These are phyloP conservation scores for Dolichallabes microphthalmus DNA, from an alignment of 2,113 vertebrate species.

Conservation along the genomic window DNA sequence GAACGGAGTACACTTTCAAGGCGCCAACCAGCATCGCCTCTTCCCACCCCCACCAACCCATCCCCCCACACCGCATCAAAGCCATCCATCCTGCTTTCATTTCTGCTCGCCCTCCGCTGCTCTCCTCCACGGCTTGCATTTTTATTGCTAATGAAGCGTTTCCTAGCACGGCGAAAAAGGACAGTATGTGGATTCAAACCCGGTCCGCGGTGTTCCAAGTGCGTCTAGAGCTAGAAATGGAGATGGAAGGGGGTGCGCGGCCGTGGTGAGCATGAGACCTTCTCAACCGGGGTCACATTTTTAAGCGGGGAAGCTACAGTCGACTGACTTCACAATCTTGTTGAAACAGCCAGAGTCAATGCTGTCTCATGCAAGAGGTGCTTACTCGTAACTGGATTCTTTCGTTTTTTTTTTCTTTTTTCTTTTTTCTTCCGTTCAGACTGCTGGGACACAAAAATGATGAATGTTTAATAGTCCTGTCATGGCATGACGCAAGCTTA, in stretches of 20 bases:
- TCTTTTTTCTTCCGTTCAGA: neutral
- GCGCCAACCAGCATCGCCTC: conserved; percentile 44
- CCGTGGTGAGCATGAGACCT: conserved; percentile 47
- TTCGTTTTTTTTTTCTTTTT: neutral
- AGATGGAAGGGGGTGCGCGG: conserved; percentile 24
- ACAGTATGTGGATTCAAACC: conserved; percentile 50
- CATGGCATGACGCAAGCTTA: neutral
- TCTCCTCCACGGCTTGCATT: conserved; percentile 41
- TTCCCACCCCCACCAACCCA: conserved; percentile 28
- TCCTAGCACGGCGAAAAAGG: conserved; percentile 54
- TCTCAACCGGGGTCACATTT: conserved; percentile 31
- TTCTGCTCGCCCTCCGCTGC: conserved; percentile 39
- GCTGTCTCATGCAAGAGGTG: conserved; percentile 28
- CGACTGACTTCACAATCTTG: conserved; percentile 63
- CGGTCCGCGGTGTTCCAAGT: conserved; percentile 53
- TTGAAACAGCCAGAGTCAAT: conserved; percentile 63
- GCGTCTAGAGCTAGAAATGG: conserved; percentile 8
- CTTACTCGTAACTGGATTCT: conserved; percentile 2
- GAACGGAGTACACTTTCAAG: conserved; percentile 66
- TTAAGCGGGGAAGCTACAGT: conserved; percentile 55
- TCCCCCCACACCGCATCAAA: neutral
- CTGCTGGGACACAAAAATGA: neutral
- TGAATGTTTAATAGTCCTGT: neutral
- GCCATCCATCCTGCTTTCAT: conserved; percentile 51
- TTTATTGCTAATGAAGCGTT: conserved; percentile 59